Evolutionary conservation across 2,888 invertebrate species (phyloP).

Genomic region (Caenorhabditis sp.): DNA sequence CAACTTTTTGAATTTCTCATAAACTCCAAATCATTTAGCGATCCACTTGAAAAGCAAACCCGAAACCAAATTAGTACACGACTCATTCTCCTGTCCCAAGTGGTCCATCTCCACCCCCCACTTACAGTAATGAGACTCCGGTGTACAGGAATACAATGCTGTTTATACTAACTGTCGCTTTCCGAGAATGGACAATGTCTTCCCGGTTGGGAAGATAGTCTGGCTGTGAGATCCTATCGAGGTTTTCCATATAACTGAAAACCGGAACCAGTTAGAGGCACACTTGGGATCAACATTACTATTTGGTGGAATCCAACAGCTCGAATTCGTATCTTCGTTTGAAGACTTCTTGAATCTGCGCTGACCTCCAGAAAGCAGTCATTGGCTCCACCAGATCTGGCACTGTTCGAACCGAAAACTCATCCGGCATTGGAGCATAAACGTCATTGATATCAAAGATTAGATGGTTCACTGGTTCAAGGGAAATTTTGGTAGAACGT

Average conservation of each 20-base stretch:
- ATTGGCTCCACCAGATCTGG: constrained; percentile 44
- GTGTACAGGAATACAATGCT: constrained; percentile 63
- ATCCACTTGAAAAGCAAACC: background rate
- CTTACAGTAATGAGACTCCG: constrained; percentile 57
- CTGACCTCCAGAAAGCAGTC: constrained; percentile 59
- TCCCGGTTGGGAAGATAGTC: constrained; percentile 64
- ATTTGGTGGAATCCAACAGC: constrained; percentile 66
- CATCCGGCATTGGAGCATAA: constrained; percentile 13
- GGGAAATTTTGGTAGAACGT: constrained; percentile 20
- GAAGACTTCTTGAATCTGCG: constrained; percentile 59
- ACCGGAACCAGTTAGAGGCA: background rate
- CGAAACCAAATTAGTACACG: background rate
- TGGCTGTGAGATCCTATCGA: constrained; percentile 58
- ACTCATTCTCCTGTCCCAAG: background rate
- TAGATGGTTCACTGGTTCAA: constrained; percentile 29
- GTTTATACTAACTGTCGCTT: constrained; percentile 60
- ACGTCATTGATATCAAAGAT: constrained; percentile 27
- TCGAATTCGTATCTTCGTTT: constrained; percentile 55
- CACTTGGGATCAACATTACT: constrained; percentile 44
- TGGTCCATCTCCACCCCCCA: background rate
- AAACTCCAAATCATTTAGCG: too few relatives aligned
- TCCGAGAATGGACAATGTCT: constrained; percentile 68
- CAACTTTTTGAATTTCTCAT: too few relatives aligned
- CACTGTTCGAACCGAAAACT: constrained; percentile 18
- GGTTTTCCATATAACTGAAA: constrained; percentile 67